A percentile compares a stretch with the other conserved stretches of the same genome.
phyloP scores from a whole-genome alignment of 1,140 invertebrate genomes.

The Apis cerana region DNA sequence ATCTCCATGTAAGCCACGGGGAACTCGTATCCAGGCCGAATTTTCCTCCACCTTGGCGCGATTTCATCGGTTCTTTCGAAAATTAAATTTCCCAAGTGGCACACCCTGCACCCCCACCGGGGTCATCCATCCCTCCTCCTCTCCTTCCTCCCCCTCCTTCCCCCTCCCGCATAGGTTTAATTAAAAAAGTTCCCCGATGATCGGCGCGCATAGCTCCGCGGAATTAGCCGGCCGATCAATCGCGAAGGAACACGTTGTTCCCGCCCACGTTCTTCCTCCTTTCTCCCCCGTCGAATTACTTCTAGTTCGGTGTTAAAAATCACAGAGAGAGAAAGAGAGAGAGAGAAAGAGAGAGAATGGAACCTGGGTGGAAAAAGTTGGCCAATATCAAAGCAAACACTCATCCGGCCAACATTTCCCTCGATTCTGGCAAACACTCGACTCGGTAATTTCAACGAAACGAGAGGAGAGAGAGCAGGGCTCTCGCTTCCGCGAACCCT shows the following conservation, averaged over 20 bases:
- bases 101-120: too few relatives aligned
- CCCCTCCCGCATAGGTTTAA: neutral
- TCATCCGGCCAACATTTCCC: neutral
- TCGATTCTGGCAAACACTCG: conserved; percentile 36
- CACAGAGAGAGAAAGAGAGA: neutral
- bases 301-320: conserved; percentile 1
- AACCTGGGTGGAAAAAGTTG: conserved; percentile 15
- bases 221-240: conserved; percentile 15
- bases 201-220: conserved; percentile 4
- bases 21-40: conserved; percentile 7
- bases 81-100: conserved; percentile 57
- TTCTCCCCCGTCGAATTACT: neutral
- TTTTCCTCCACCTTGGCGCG: conserved; percentile 11
- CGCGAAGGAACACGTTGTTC: conserved; percentile 1
- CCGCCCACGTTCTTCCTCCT: neutral
- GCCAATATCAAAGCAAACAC: conserved; percentile 43
- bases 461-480: neutral
- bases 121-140: neutral
- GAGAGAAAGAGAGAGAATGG: neutral
- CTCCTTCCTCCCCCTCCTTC: neutral
- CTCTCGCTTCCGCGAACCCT: neutral
- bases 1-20: too few relatives aligned
- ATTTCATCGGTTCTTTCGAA: conserved; percentile 46
- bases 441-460: conserved; percentile 32
- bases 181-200: conserved; percentile 32